These are phyloP conservation scores for Macroglossus sobrinus DNA, from an alignment of 2,113 vertebrate genomes.

Conservation along the genomic window DNA sequence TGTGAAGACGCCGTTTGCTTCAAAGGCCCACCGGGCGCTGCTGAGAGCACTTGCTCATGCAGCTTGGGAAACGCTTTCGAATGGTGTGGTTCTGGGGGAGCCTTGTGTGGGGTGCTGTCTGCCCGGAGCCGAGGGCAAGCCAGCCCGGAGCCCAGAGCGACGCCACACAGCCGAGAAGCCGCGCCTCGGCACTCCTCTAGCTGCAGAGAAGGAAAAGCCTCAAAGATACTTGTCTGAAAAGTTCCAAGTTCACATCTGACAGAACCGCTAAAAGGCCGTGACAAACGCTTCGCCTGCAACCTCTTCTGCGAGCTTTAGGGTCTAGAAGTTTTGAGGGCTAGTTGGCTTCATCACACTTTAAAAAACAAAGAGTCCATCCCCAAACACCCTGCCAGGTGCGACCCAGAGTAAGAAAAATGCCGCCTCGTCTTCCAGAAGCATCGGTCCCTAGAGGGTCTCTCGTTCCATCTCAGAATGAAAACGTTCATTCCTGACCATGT, in stretches of 20 bases:
- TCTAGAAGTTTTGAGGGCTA: neutral
- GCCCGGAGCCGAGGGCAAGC: neutral
- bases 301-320: neutral
- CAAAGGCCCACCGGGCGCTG: conserved; percentile 35
- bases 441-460: neutral
- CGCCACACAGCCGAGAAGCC: neutral
- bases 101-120: neutral
- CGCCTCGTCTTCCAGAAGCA: neutral
- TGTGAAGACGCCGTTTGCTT: neutral
- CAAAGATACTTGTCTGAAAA: conserved; percentile 18
- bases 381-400: neutral
- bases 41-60: neutral
- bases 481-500: neutral
- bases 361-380: neutral
- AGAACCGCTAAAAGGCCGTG: neutral
- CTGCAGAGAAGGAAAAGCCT: conserved; percentile 21
- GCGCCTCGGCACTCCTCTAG: neutral
- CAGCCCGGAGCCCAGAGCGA: neutral
- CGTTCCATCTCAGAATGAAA: neutral
- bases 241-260: neutral
- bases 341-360: neutral
- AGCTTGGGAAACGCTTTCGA: conserved; percentile 33
- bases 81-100: neutral
- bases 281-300: neutral
- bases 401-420: neutral